These are phyloP conservation scores for Agrilus planipennis DNA, from an alignment of 1,140 invertebrate species.

Conservation along the genomic window DNA sequence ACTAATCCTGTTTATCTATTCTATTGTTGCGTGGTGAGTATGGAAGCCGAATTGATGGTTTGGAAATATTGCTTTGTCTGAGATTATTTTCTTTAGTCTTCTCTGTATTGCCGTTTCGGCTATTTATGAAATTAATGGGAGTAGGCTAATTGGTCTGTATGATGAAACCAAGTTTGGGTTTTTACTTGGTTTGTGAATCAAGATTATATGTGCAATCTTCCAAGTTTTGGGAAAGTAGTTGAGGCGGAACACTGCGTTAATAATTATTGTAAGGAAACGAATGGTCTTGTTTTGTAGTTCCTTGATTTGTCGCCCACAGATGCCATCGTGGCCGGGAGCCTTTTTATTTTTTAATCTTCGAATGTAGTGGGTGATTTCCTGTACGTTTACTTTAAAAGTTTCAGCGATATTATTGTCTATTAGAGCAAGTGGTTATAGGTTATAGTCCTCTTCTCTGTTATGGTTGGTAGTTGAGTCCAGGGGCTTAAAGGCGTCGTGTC, in stretches of 20 bases:
- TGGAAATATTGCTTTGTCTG: slow-evolving; percentile 9
- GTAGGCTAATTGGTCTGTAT: slow-evolving; percentile 14
- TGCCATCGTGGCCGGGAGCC: slow-evolving; percentile 14
- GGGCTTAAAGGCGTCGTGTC: not conserved
- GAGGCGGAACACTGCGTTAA: slow-evolving; percentile 5
- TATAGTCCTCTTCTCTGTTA: slow-evolving; percentile 4
- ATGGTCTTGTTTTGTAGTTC: slow-evolving; percentile 12
- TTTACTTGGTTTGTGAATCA: slow-evolving; percentile 18
- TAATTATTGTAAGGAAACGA: slow-evolving; percentile 9
- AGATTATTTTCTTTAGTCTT: slow-evolving; percentile 5
- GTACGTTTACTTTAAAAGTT: no score
- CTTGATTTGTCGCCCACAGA: slow-evolving; percentile 12
- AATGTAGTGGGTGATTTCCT: not conserved
- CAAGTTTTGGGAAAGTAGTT: slow-evolving; percentile 8
- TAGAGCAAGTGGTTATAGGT: not conserved
- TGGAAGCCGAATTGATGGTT: slow-evolving; percentile 22
- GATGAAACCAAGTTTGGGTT: slow-evolving; percentile 7
- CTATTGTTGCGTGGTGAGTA: no score
- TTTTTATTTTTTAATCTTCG: slow-evolving; percentile 9
- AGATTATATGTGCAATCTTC: slow-evolving; percentile 15
- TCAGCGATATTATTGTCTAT: no score
- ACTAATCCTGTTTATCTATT: no score
- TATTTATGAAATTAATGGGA: slow-evolving; percentile 14
- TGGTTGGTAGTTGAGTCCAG: slow-evolving; percentile 5
- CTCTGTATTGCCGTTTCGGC: slow-evolving; percentile 15